A percentile compares a stretch with the other conserved stretches of the same genome.
phyloP scores from a whole-genome alignment of 2,888 invertebrate species.

The Erebia palarica region DNA sequence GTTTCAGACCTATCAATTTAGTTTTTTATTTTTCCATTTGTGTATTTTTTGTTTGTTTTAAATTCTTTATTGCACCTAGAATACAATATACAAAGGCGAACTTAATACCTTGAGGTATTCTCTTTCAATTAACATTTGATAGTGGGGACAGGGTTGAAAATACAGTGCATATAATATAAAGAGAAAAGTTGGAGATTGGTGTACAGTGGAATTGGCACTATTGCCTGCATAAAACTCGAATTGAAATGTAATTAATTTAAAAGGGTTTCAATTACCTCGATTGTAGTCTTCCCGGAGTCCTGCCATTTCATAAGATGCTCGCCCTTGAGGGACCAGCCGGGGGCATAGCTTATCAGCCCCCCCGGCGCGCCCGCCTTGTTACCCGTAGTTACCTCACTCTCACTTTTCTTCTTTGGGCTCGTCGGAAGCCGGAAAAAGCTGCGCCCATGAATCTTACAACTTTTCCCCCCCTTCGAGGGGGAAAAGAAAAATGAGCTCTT shows the following conservation, averaged over 20 bases:
- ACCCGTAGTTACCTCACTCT: conserved; percentile 51
- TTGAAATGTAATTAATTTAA: background rate
- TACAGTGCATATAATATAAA: too few relatives aligned
- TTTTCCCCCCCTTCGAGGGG: conserved; percentile 63
- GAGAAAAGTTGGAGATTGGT: too few relatives aligned
- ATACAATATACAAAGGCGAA: too few relatives aligned
- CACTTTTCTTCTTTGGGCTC: conserved; percentile 77
- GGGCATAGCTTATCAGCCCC: conserved; percentile 84
- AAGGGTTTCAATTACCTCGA: conserved; percentile 67
- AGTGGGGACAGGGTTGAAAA: too few relatives aligned
- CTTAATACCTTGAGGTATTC: too few relatives aligned
- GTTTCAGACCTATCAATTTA: too few relatives aligned
- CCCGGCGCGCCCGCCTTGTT: conserved; percentile 49
- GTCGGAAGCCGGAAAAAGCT: conserved; percentile 80
- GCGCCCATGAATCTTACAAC: conserved; percentile 76
- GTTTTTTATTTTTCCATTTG: too few relatives aligned
- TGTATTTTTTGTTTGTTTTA: too few relatives aligned
- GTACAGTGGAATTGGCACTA: background rate
- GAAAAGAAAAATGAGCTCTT: conserved; percentile 80
- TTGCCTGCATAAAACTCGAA: background rate
- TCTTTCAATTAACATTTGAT: too few relatives aligned
- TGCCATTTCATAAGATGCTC: conserved; percentile 85
- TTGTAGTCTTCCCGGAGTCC: conserved; percentile 82
- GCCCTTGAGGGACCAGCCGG: conserved; percentile 84
- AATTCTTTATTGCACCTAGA: too few relatives aligned